Evolutionary conservation across 2,797 vertebrate species (phyloP).

Genomic region (Poecilia picta): DNA sequence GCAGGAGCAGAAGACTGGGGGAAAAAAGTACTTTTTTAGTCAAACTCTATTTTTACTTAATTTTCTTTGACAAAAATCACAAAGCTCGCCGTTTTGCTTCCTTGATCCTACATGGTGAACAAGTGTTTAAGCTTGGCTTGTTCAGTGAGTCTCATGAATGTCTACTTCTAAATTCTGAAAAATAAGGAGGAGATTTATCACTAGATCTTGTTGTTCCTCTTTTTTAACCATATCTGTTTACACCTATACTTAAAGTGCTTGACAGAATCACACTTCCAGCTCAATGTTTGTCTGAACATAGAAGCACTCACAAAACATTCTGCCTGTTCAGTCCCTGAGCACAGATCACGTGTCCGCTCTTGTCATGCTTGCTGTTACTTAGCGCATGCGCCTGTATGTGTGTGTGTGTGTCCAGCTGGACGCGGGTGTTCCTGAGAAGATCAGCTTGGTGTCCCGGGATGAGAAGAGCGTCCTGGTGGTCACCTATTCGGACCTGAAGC

Average conservation of each 20-base stretch:
- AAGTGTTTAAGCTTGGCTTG: neutral
- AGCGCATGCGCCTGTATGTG: neutral
- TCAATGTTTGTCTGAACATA: neutral
- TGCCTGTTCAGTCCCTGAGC: neutral
- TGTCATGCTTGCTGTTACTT: neutral
- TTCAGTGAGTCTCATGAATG: neutral
- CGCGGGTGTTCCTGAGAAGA: constrained; percentile 98
- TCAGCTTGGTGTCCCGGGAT: constrained; percentile 97
- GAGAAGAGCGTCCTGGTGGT: constrained; percentile 99
- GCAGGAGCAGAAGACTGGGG: neutral
- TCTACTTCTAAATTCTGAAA: neutral
- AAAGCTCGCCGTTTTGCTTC: neutral
- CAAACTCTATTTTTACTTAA: neutral
- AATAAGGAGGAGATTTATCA: neutral
- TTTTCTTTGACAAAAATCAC: neutral
- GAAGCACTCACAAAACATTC: neutral
- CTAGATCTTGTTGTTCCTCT: neutral
- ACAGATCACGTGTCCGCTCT: neutral
- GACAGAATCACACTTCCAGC: neutral
- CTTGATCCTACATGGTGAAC: neutral
- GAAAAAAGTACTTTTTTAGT: neutral
- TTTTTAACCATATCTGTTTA: neutral
- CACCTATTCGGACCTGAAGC: constrained; percentile 99
- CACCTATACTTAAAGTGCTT: neutral
- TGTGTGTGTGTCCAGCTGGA: constrained; percentile 85